These are phyloP conservation scores for Thecophora atra DNA, from an alignment of 2,888 invertebrate species.

Conservation along the genomic window DNA sequence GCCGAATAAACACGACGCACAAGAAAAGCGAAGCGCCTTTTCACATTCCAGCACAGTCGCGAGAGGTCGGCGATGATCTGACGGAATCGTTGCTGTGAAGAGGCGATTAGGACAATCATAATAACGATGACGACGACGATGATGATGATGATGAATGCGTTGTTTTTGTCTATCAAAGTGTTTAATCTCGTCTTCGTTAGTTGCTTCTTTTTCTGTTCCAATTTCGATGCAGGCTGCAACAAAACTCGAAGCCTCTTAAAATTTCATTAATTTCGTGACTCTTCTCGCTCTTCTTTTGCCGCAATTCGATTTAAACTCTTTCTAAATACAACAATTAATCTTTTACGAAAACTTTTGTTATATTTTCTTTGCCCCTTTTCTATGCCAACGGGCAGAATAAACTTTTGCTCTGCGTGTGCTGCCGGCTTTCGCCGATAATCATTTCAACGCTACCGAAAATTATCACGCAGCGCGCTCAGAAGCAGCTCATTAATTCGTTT, in stretches of 20 bases:
- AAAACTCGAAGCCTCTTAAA: neutral
- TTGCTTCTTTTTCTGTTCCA: no score
- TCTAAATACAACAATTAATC: slow-evolving; percentile 20
- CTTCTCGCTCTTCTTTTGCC: no score
- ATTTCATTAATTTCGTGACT: slow-evolving; percentile 18
- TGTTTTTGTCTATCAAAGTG: no score
- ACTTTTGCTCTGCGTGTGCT: no score
- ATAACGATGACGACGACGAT: no score
- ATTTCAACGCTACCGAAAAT: slow-evolving; percentile 33
- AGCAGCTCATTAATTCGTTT: slow-evolving; percentile 19
- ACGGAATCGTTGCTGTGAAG: no score
- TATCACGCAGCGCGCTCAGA: slow-evolving; percentile 25
- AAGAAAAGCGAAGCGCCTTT: neutral
- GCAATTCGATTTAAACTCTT: no score
- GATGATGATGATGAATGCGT: no score
- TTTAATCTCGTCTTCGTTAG: no score
- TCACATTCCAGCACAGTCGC: neutral
- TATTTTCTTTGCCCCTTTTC: slow-evolving; percentile 5
- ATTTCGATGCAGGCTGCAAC: neutral
- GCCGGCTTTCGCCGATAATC: slow-evolving; percentile 10
- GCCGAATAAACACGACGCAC: neutral
- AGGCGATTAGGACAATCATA: no score
- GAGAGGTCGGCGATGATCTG: no score
- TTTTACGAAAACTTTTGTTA: slow-evolving; percentile 17
- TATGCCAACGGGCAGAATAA: no score